These are phyloP conservation scores for Pedionomus torquatus DNA, from an alignment of 2,113 vertebrate genomes.

Conservation along the genomic window DNA sequence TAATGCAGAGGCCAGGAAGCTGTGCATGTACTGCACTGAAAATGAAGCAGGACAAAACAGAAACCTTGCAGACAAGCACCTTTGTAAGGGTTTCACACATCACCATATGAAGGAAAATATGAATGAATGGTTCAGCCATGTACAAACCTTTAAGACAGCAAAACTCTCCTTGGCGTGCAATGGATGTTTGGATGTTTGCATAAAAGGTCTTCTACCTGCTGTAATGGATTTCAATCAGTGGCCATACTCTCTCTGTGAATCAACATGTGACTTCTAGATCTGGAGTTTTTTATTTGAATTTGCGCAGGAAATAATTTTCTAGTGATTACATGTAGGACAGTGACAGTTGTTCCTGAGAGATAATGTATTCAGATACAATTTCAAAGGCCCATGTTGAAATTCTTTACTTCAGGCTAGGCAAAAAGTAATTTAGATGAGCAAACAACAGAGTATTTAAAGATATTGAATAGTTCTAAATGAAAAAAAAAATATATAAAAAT, in stretches of 20 bases:
- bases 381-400: not conserved
- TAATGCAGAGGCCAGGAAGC: not conserved
- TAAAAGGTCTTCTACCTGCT: not conserved
- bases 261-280: not conserved
- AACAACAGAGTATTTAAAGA: not conserved
- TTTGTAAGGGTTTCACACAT: not conserved
- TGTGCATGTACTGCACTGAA: not conserved
- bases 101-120: not conserved
- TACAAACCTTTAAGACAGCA: not conserved
- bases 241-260: not conserved
- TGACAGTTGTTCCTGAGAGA: not conserved
- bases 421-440: conserved; percentile 9
- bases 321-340: not conserved
- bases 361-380: not conserved
- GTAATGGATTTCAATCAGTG: not conserved
- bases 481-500: not conserved
- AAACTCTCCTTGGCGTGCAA: not conserved
- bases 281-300: not conserved
- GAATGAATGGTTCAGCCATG: rapidly evolving
- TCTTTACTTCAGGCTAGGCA: not conserved
- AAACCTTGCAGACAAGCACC: not conserved
- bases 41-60: not conserved
- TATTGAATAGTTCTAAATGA: not conserved
- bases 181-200: not conserved
- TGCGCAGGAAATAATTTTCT: not conserved